Base-by-base conservation (phyloP, 2,888 invertebrate genomes). In the Troides aeacus region DNA sequence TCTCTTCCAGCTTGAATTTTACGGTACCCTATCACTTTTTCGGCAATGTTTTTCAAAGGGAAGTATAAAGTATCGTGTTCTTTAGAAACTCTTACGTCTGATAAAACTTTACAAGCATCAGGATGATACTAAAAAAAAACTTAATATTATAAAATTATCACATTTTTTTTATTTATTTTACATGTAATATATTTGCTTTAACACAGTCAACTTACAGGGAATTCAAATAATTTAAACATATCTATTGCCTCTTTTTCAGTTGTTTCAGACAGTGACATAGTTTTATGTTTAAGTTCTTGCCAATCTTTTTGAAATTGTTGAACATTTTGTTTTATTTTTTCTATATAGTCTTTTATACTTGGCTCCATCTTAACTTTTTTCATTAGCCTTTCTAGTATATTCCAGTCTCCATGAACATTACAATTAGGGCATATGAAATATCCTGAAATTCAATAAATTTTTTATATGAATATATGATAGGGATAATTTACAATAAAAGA, bases 351-450 rank as follows among this genome's bases (percentile, higher is more conserved):
- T 77, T 85, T 87, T 10, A 87, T 74, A 12, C 82, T 77, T 36
- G 81, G 64, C 75, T 89, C 91, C 18, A 86, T 58, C 78, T 88
- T 90, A 1, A 81, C 78, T 78, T 88, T 90, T 72, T 88, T 92
- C 2, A 95, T 79, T 69, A 93, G 83, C 72, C 91, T 90, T 78
- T 95, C 94, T 63, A 95, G 85, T 75, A 87, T 89, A 77, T 85
- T 91, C 94, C 96, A 95, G 36, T 94, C 92, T 4, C 96, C 95
- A 72, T 93, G 93, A n/a, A 93, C 85, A 81, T 94, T 94, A 79
- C 96, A 96, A 73, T 90, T 93, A 36, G 95, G 94, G 78, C 97
- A 97, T 64, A 94, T 80, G 79, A 96, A 96, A 76, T 94, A 94
- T 66, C 96, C 96, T 96, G 81, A 12, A 92, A 89, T 58, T 36